These are phyloP conservation scores for Platerodrilus igneus DNA, from an alignment of 2,888 invertebrate genomes.

Conservation along the genomic window DNA sequence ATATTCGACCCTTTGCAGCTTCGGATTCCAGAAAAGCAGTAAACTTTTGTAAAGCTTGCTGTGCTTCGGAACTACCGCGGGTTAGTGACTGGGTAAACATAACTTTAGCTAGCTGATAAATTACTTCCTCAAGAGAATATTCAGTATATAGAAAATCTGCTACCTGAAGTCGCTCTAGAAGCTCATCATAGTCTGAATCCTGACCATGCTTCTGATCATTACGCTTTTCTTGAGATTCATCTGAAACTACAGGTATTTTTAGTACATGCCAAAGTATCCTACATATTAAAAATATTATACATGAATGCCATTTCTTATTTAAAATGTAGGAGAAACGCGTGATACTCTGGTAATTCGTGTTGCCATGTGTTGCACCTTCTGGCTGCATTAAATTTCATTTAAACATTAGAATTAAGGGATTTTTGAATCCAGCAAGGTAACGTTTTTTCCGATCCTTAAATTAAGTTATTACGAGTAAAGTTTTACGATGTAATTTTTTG, in stretches of 20 bases:
- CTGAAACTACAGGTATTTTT: slow-evolving; percentile 1
- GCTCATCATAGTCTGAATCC: slow-evolving; percentile 50
- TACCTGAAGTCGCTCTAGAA: slow-evolving; percentile 63
- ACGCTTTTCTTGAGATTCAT: slow-evolving; percentile 1
- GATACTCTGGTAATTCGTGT: too few relatives aligned
- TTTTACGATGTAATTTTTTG: too few relatives aligned
- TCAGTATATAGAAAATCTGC: slow-evolving; percentile 71
- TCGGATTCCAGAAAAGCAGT: slow-evolving; percentile 70
- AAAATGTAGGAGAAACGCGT: too few relatives aligned
- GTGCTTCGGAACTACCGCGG: slow-evolving; percentile 64
- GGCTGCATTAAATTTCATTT: too few relatives aligned
- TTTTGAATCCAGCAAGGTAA: too few relatives aligned
- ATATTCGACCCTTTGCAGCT: slow-evolving; percentile 68
- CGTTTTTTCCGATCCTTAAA: too few relatives aligned
- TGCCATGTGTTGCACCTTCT: too few relatives aligned
- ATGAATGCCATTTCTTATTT: too few relatives aligned
- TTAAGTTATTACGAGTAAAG: too few relatives aligned
- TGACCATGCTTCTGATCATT: too few relatives aligned
- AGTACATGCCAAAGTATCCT: neutral
- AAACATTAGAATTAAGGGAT: too few relatives aligned
- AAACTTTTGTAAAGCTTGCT: slow-evolving; percentile 68
- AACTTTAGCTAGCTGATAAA: slow-evolving; percentile 76
- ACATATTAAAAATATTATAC: too few relatives aligned
- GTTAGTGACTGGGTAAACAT: slow-evolving; percentile 74
- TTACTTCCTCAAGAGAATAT: slow-evolving; percentile 72